Base-by-base conservation (phyloP, 2,888 invertebrate species). In the Heliconius charithonia region DNA sequence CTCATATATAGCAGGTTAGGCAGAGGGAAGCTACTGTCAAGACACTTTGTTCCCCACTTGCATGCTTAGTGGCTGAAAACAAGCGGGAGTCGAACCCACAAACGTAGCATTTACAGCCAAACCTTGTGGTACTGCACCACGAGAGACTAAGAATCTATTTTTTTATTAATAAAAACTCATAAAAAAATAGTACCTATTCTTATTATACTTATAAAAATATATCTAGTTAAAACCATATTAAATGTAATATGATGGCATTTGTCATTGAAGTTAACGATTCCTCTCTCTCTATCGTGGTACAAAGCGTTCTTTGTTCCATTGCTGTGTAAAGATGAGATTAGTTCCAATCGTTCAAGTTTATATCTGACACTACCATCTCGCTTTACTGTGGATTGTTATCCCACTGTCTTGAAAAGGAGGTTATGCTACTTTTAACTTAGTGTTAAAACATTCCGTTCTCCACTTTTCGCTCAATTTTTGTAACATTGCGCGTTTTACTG, bases 291-390 rank as follows among this genome's bases (percentile, higher is more conserved):
- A 59, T 32, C n/a, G 22, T 56, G 3, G 16, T 72, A 45, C 45
- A 51, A 71, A 77, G 32, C 45, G 29, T 32, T 77, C 65, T 65
- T 65, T 65, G 41, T 72, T 65, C 70, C 70, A 76, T 25, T 25
- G 27, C 25, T 12, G 32, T 56, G 22, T 66, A 25, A 37, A 74
- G 45, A 45, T 74, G 45, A 67, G 73, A 78, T 74, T 73, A 73
- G 77, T 77, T 73, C 56, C 59, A 63, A 69, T 59, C 67, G 74
- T 78, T 66, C 41, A 74, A 59, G 78, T 62, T 74, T 62, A 67
- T 69, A 67, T 74, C 69, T 41, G 41, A 63, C 59, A 62, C 56
- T 78, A 59, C 32, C 29, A 74, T 74, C 62, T 74, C 19, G n/a
- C 19, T 78, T 62, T 74, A 67, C 65, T 72, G 45, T 10, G 65